Percentiles rank a stretch among this genome's conserved stretches.
Conservation (phyloP, 53 echinoderm and acorn worm genomes). For the Antedon mediterranea region DNA sequence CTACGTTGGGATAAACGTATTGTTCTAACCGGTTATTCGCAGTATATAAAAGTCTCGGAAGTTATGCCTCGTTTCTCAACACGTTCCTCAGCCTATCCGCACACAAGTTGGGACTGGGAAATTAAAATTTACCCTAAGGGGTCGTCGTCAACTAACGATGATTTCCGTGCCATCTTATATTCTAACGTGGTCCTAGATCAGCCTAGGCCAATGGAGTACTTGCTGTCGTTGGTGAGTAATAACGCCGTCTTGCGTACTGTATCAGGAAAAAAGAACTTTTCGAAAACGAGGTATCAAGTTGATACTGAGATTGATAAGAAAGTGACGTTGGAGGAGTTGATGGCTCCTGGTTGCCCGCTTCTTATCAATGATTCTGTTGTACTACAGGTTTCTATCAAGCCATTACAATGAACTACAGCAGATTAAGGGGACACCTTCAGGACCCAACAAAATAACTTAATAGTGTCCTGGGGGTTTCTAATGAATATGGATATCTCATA, state of each 20-base stretch:
- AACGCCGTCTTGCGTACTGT: constrained; percentile 52
- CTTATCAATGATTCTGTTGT: constrained; percentile 82
- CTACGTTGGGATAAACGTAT: constrained; percentile 93
- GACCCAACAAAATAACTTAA: no score
- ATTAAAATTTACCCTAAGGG: constrained; percentile 96
- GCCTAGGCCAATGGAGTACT: constrained; percentile 84
- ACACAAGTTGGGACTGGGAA: constrained; percentile 99
- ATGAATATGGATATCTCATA: no score
- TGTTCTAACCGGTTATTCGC: constrained; percentile 62
- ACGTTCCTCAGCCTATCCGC: constrained; percentile 77
- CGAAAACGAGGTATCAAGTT: constrained; percentile 71
- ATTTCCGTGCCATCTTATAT: constrained; percentile 85
- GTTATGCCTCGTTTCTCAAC: constrained; percentile 90
- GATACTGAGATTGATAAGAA: constrained; percentile 98
- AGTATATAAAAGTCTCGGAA: constrained; percentile 62
- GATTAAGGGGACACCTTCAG: no score
- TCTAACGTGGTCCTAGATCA: constrained; percentile 92
- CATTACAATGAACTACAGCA: constrained; percentile 74
- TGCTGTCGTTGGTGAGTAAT: constrained; percentile 76
- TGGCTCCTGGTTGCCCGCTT: constrained; percentile 32
- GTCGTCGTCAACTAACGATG: constrained; percentile 78
- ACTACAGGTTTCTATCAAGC: constrained; percentile 74
- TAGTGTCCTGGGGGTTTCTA: no score
- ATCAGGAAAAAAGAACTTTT: constrained; percentile 87
- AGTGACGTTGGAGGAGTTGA: constrained; percentile 61